Evolutionary conservation across 2,888 invertebrate species (phyloP).

Genomic region (Phyllotreta cruciferae): DNA sequence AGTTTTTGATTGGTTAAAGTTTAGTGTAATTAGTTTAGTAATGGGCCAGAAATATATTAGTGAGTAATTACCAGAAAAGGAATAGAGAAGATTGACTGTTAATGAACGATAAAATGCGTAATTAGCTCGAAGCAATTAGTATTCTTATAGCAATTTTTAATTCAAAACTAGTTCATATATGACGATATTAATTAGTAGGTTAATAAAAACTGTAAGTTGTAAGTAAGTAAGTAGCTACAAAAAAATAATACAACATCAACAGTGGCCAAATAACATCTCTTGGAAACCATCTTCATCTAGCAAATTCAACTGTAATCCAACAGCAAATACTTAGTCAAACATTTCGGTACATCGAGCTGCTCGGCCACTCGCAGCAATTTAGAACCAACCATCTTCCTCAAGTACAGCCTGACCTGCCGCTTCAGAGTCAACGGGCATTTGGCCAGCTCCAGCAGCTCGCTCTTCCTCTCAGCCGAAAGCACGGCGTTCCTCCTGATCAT

Average conservation of each 20-base stretch:
- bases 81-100: no score
- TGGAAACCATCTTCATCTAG: background rate
- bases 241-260: constrained; percentile 5
- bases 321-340: constrained; percentile 71
- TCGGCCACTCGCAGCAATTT: constrained; percentile 65
- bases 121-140: no score
- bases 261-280: constrained; percentile 14
- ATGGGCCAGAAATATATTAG: no score
- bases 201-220: background rate
- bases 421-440: constrained; percentile 72
- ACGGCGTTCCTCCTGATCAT: constrained; percentile 78
- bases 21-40: background rate
- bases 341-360: constrained; percentile 69
- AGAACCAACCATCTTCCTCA: constrained; percentile 62
- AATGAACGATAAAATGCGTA: no score
- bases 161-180: background rate
- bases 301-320: constrained; percentile 68
- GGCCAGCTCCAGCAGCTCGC: constrained; percentile 70
- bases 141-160: no score
- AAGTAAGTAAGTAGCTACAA: background rate
- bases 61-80: no score
- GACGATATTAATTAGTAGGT: background rate
- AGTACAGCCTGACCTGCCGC: constrained; percentile 62
- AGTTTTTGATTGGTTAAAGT: background rate
- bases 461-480: constrained; percentile 71